Evolutionary conservation across 2,797 vertebrate species (phyloP).

Genomic region (Alauda arvensis): DNA sequence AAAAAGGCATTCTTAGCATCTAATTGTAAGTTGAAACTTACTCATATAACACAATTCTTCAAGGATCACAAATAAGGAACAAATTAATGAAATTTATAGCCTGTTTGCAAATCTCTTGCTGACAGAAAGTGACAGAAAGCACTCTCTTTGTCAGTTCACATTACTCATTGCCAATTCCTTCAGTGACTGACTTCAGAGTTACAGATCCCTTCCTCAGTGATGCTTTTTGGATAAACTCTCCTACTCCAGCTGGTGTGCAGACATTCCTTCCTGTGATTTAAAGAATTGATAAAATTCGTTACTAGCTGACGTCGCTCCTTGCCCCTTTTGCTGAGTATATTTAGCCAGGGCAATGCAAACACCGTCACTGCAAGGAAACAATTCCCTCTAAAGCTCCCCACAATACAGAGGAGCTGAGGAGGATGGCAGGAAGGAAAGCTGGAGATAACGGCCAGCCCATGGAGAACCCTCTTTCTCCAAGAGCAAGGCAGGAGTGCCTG

Average conservation of each 20-base stretch:
- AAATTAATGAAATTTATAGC: constrained; percentile 50
- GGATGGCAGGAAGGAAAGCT: neutral
- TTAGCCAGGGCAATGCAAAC: neutral
- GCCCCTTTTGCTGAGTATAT: neutral
- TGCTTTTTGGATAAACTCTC: neutral
- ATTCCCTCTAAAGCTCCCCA: neutral
- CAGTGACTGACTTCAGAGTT: neutral
- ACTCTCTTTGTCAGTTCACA: constrained; percentile 12
- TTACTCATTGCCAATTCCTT: constrained; percentile 19
- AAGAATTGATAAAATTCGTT: neutral
- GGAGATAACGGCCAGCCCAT: neutral
- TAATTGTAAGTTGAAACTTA: constrained; percentile 25
- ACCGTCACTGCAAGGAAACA: neutral
- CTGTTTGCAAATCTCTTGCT: constrained; percentile 30
- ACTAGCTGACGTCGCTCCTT: neutral
- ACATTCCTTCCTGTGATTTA: neutral
- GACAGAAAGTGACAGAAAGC: constrained; percentile 37
- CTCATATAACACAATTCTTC: constrained; percentile 21
- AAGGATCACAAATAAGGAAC: constrained; percentile 37
- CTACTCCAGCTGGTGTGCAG: neutral
- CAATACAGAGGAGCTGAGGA: no score
- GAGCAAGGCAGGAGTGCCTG: neutral
- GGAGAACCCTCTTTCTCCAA: neutral
- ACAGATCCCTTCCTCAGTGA: neutral
- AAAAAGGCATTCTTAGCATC: neutral